These are phyloP conservation scores for Mylabris phalerata DNA, from an alignment of 1,140 invertebrate species.

Conservation along the genomic window DNA sequence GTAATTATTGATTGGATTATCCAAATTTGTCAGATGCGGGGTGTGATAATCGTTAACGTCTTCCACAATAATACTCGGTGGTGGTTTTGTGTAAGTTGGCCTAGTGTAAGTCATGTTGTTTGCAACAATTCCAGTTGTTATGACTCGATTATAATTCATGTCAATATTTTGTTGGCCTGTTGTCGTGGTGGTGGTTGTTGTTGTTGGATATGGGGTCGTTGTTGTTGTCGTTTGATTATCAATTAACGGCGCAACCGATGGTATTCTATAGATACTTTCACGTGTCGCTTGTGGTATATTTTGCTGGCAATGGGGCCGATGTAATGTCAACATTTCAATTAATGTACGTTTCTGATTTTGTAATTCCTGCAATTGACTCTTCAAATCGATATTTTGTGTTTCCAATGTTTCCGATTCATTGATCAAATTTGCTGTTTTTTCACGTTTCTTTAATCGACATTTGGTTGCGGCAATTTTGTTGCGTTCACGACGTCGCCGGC, in stretches of 20 bases:
- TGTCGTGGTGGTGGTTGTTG: too few species aligned
- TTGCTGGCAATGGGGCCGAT: constrained; percentile 62
- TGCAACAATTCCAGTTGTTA: constrained; percentile 19
- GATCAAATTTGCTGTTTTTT: constrained; percentile 78
- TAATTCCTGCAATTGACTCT: constrained; percentile 68
- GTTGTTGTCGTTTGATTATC: constrained; percentile 26
- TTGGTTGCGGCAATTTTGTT: constrained; percentile 96
- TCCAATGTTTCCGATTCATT: constrained; percentile 80
- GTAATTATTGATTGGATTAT: constrained; percentile 26
- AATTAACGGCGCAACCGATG: constrained; percentile 35
- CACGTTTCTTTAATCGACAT: constrained; percentile 88
- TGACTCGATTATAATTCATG: constrained; percentile 23
- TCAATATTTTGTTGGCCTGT: constrained; percentile 5
- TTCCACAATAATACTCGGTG: constrained; percentile 38
- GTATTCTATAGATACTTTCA: constrained; percentile 30
- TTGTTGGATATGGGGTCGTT: too few species aligned
- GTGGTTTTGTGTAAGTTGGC: constrained; percentile 22
- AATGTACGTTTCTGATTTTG: constrained; percentile 65
- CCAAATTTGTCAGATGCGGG: constrained; percentile 36
- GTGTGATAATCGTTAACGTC: constrained; percentile 29
- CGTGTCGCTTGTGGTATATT: constrained; percentile 42
- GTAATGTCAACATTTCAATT: constrained; percentile 62
- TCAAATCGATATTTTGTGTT: constrained; percentile 79
- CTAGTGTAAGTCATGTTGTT: constrained; percentile 25
- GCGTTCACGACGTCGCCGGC: constrained; percentile 73